A percentile compares a stretch with the other conserved stretches of the same genome.
Evolutionary conservation across 2,113 vertebrate genomes (phyloP).

Genomic region (Hippocampus zosterae): DNA sequence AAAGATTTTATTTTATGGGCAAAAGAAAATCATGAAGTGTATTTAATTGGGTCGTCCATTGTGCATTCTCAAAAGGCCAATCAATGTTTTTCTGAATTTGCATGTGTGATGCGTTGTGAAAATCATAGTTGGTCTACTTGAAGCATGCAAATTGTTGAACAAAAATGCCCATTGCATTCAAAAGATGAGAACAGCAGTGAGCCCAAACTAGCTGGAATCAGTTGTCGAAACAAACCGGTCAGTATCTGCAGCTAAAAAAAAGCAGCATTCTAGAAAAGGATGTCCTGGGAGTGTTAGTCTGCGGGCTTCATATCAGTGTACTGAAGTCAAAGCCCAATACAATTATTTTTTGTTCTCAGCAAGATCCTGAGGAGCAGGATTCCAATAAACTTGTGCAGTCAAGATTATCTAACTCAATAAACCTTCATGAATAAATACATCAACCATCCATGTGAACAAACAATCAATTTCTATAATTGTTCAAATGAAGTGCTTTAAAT

Average conservation of each 20-base stretch:
- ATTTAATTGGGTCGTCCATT: not conserved
- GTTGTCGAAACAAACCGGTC: not conserved
- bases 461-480: not conserved
- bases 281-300: not conserved
- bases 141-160: not conserved
- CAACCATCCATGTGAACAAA: not conserved
- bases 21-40: not conserved
- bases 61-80: not conserved
- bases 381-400: not conserved
- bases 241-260: not conserved
- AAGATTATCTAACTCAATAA: not conserved
- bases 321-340: not conserved
- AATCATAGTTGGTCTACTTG: not conserved
- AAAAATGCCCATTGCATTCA: not conserved
- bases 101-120: not conserved
- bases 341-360: no score
- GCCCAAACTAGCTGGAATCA: not conserved
- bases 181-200: not conserved
- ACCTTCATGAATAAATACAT: not conserved
- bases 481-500: not conserved
- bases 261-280: not conserved
- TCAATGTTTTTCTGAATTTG: not conserved
- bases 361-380: not conserved
- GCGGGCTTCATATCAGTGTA: not conserved
- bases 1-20: not conserved